Conservation (phyloP, 2,113 vertebrate genomes). For the Pluvianellus socialis region DNA sequence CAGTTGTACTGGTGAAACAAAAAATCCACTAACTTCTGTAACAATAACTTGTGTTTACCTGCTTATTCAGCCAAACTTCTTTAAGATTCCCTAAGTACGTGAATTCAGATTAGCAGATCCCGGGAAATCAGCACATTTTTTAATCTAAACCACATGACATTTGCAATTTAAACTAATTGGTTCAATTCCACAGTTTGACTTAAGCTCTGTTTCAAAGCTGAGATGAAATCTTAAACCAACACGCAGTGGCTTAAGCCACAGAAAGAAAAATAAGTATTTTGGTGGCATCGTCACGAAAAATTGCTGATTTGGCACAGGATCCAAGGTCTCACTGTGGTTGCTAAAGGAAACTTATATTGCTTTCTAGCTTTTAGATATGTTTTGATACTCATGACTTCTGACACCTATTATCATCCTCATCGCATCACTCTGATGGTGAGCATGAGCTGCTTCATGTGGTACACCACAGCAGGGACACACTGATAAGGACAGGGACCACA, state of each 20-base stretch:
- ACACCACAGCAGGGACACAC: not conserved
- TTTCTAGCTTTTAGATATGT: not conserved
- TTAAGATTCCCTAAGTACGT: not conserved
- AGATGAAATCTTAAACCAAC: not conserved
- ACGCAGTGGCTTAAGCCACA: not conserved
- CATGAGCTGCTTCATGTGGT: not conserved
- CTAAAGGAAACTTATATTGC: not conserved
- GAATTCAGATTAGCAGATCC: not conserved
- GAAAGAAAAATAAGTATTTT: not conserved
- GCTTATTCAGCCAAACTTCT: not conserved
- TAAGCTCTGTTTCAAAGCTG: not conserved
- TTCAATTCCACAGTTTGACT: not conserved
- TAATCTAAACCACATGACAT: not conserved
- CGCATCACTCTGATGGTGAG: not conserved
- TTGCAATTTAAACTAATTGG: not conserved
- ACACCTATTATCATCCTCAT: not conserved
- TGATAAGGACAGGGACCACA: not conserved
- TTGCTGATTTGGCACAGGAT: not conserved
- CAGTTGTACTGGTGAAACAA: not conserved
- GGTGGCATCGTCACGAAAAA: not conserved
- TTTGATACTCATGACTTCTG: not conserved
- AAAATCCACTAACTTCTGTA: not conserved
- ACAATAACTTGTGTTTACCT: fast-evolving
- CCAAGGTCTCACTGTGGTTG: too few species aligned
- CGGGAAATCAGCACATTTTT: not conserved